Evolutionary conservation across 2,888 invertebrate genomes (phyloP).

Genomic region (Drosophila merina): DNA sequence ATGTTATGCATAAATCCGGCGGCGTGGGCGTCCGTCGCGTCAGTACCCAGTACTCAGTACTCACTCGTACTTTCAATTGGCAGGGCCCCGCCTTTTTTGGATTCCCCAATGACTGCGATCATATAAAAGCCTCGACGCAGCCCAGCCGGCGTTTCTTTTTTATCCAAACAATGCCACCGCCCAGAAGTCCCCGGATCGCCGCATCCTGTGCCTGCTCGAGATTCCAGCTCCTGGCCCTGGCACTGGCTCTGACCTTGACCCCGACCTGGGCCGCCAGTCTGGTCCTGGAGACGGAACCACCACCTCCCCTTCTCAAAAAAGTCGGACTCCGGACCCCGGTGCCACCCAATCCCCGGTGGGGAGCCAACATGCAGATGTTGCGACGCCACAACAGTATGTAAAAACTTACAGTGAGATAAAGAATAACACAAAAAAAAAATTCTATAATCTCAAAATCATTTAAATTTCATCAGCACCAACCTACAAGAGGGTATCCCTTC

Average conservation of each 20-base stretch:
- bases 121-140: constrained; percentile 62
- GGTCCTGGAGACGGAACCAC: neutral
- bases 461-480: too few species aligned
- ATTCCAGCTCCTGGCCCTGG: constrained; percentile 8
- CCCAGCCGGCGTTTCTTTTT: constrained; percentile 61
- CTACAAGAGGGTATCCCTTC: too few species aligned
- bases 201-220: neutral
- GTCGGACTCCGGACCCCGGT: constrained; percentile 19
- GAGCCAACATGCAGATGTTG: constrained; percentile 79
- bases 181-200: constrained; percentile 43
- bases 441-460: neutral
- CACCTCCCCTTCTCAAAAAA: neutral
- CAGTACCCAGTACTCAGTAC: constrained; percentile 15
- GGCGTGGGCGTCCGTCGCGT: constrained; percentile 55
- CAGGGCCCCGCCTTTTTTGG: constrained; percentile 13
- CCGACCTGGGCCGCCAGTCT: neutral
- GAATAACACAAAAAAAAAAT: too few species aligned
- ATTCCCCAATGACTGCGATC: constrained; percentile 10
- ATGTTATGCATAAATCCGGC: constrained; percentile 59
- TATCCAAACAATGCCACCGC: constrained; percentile 47
- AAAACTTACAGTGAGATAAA: neutral
- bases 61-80: constrained; percentile 56
- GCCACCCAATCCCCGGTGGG: constrained; percentile 79
- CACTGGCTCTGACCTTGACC: constrained; percentile 17
- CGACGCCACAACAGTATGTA: constrained; percentile 79